Base-by-base conservation (phyloP, 1,140 invertebrate genomes). In the Aethina tumida region DNA sequence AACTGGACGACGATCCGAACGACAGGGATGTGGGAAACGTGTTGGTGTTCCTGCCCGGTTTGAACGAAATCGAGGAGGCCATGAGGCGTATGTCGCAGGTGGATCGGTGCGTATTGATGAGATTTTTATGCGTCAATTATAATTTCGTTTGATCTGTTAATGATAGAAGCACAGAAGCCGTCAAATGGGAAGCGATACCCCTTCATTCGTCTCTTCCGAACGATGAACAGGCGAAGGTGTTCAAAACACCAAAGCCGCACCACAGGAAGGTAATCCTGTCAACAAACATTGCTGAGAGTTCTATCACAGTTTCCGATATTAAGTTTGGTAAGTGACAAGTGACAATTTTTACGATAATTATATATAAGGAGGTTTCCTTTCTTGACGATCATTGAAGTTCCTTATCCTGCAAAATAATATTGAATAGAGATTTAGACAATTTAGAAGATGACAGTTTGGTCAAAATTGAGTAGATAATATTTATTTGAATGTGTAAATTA, bases 251-350 rank as follows among this genome's bases (percentile, higher is more conserved):
- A 3, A 66, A 69, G 13, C 28, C 47, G 0, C 71, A 73, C 1
- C 58, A 66, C 20, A 66, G 87, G 29, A 96, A 95, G 66, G 75
- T 94, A 43, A 96, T 99, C 56, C 66, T 99, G 1, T 74, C 92
- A 0, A 98, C 95, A 4, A 95, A 97, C 63, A 94, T 98, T 47
- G 92, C 93, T 0, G 96, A 99, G 65, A 96, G 89, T 59, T 94
- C 92, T 15, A 85, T 99, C 29, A 98, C 95, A 4, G 87, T 99
- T 19, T 78, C 85, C 18, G 88, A 97, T 65, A 79, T 95, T 17
- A 82, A 79, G 60, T 97, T 91, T 70, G 87, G 77, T 79, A 56
- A 52, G 52, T 41, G 26, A n/a, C n/a, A 24, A 7, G 22, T 7
- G 22, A 24, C n/a, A 7, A n/a, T 24, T 7, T 24, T 7, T 24